These are phyloP conservation scores for Melanargia galathea DNA, from an alignment of 2,888 invertebrate species.

Conservation along the genomic window DNA sequence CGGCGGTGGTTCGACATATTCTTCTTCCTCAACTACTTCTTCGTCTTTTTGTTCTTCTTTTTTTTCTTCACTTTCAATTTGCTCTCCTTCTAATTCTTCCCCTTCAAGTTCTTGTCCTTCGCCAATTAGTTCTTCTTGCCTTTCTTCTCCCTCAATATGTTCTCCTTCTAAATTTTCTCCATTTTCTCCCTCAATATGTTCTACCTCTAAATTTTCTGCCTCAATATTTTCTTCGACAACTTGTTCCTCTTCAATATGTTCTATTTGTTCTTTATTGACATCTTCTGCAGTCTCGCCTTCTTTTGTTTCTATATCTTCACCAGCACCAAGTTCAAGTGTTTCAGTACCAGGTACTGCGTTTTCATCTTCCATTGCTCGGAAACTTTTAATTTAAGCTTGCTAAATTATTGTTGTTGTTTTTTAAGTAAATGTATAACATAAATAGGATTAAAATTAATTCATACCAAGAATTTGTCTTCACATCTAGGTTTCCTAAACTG, in stretches of 20 bases:
- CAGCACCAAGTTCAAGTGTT: slow-evolving; percentile 4
- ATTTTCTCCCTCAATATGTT: slow-evolving; percentile 46
- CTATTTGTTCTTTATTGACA: slow-evolving; percentile 32
- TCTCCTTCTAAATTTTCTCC: slow-evolving; percentile 45
- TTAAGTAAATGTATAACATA: not conserved
- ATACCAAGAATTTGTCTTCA: slow-evolving; percentile 63
- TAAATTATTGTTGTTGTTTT: not conserved
- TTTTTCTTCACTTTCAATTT: slow-evolving; percentile 43
- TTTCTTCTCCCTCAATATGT: slow-evolving; percentile 42
- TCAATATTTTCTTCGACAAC: slow-evolving; percentile 38
- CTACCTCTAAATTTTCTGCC: slow-evolving; percentile 41
- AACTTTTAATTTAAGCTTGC: not conserved
- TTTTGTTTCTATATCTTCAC: slow-evolving; percentile 42
- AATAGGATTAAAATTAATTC: slow-evolving; percentile 40
- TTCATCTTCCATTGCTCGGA: slow-evolving; percentile 16
- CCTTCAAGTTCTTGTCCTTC: slow-evolving; percentile 40
- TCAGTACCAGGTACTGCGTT: not conserved
- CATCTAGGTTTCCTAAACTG: slow-evolving; percentile 60
- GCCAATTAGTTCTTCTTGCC: slow-evolving; percentile 40
- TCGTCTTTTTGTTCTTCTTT: slow-evolving; percentile 46
- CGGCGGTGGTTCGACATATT: slow-evolving; percentile 62
- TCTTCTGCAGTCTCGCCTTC: slow-evolving; percentile 33
- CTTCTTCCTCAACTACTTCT: slow-evolving; percentile 60
- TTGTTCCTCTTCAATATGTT: slow-evolving; percentile 37
- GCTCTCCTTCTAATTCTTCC: slow-evolving; percentile 47